A percentile compares a stretch with the other conserved stretches of the same genome.
Evolutionary conservation across 1,140 invertebrate genomes (phyloP).

Genomic region (Solen grandis): DNA sequence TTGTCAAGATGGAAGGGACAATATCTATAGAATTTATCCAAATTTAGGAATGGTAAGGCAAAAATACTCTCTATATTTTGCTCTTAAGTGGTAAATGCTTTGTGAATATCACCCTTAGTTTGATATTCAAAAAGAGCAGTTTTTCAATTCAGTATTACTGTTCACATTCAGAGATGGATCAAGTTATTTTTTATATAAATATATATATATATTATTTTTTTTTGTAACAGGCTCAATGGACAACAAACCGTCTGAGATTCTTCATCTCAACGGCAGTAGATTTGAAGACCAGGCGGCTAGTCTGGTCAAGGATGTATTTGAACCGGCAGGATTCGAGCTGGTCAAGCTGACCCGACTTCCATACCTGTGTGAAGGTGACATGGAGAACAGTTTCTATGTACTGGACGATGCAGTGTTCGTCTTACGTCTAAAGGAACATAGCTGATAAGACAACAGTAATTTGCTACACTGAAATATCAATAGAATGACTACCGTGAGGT

Average conservation of each 20-base stretch:
- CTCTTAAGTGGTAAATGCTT: too few relatives aligned
- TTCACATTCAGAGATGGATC: background rate
- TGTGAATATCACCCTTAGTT: too few relatives aligned
- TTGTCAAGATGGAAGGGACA: too few relatives aligned
- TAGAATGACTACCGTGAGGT: too few relatives aligned
- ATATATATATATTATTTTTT: slow-evolving; percentile 33
- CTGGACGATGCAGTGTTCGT: slow-evolving; percentile 92
- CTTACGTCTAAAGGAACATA: slow-evolving; percentile 73
- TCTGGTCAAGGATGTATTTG: slow-evolving; percentile 86
- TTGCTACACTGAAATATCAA: too few relatives aligned
- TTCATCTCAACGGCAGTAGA: slow-evolving; percentile 86
- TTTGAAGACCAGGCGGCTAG: slow-evolving; percentile 91
- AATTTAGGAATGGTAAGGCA: too few relatives aligned
- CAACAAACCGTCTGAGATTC: slow-evolving; percentile 87
- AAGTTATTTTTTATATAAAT: background rate
- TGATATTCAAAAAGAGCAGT: too few relatives aligned
- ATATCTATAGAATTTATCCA: too few relatives aligned
- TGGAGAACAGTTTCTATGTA: slow-evolving; percentile 95
- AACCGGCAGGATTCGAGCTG: slow-evolving; percentile 87
- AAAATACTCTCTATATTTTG: too few relatives aligned
- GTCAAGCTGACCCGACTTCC: slow-evolving; percentile 91
- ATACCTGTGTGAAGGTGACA: slow-evolving; percentile 96
- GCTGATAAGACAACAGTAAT: too few relatives aligned
- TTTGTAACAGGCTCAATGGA: slow-evolving; percentile 82
- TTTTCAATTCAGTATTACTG: background rate